Evolutionary conservation across 2,888 invertebrate species (phyloP).

Genomic region (Seira musarum): DNA sequence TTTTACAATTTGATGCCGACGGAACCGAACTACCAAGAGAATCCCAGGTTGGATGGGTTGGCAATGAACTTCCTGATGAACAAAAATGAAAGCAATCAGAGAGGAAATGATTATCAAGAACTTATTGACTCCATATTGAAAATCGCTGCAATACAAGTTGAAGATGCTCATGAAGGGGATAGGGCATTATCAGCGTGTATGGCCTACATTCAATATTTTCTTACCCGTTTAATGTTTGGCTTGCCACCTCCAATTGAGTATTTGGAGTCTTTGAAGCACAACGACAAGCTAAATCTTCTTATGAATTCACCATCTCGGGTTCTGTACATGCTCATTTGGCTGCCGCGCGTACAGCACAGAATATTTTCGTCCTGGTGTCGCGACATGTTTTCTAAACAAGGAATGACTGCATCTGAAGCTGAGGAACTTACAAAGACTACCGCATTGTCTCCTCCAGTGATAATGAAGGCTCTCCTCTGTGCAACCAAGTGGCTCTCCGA

Average conservation of each 20-base stretch:
- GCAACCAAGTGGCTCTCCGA: conserved; percentile 57
- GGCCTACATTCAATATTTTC: conserved; percentile 67
- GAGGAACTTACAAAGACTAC: conserved; percentile 62
- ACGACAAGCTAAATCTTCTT: conserved; percentile 31
- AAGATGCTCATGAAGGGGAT: conserved; percentile 13
- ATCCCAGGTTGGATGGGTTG: conserved; percentile 88
- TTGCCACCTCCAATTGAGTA: conserved; percentile 68
- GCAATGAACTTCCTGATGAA: conserved; percentile 89
- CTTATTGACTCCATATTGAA: conserved; percentile 89
- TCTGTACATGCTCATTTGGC: conserved; percentile 66
- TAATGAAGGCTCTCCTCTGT: conserved; percentile 58
- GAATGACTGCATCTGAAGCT: conserved; percentile 61
- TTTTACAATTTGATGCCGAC: conserved; percentile 91
- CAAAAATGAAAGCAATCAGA: conserved; percentile 79
- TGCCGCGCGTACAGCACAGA: conserved; percentile 66
- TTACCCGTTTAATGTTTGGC: conserved; percentile 67
- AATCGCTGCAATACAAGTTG: conserved; percentile 78
- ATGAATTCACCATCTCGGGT: conserved; percentile 57
- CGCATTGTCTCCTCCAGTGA: conserved; percentile 41
- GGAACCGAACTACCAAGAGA: conserved; percentile 83
- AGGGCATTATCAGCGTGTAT: neutral
- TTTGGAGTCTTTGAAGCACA: conserved; percentile 49
- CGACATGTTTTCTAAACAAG: conserved; percentile 69
- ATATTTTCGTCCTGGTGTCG: conserved; percentile 68
- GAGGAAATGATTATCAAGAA: conserved; percentile 83